phyloP scores from a whole-genome alignment of 1,140 invertebrate genomes.

The Belonocnema kinseyi region DNA sequence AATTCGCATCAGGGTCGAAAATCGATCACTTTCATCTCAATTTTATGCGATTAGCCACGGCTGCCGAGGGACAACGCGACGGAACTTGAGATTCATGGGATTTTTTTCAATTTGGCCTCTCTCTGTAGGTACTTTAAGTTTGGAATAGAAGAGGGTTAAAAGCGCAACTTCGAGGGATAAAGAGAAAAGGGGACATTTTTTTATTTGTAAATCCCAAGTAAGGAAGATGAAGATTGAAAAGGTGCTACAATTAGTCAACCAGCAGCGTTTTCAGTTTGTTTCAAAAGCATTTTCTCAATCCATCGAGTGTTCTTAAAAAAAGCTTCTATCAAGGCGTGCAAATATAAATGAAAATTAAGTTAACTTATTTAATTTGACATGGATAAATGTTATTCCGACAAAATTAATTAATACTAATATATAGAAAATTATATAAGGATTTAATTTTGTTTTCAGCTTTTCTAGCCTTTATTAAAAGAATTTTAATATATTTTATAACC shows the following conservation, averaged over 20 bases:
- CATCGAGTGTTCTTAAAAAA: not conserved
- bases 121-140: not conserved
- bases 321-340: too few relatives aligned
- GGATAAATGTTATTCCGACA: too few relatives aligned
- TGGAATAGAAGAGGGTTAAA: constrained; percentile 33
- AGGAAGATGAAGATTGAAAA: constrained; percentile 30
- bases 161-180: constrained; percentile 26
- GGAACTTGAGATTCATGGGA: constrained; percentile 59
- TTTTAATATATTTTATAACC: too few relatives aligned
- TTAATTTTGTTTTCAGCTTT: too few relatives aligned
- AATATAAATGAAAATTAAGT: too few relatives aligned
- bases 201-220: constrained; percentile 12
- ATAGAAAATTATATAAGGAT: too few relatives aligned
- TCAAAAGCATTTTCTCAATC: not conserved
- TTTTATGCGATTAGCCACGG: constrained; percentile 62
- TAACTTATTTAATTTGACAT: too few relatives aligned
- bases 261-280: not conserved
- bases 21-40: constrained; percentile 63
- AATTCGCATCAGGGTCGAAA: constrained; percentile 50
- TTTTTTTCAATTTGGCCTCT: constrained; percentile 41
- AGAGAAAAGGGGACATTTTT: constrained; percentile 30
- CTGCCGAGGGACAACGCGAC: constrained; percentile 36
- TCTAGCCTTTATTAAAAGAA: too few relatives aligned
- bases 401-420: too few relatives aligned
- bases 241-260: constrained; percentile 25